These are phyloP conservation scores for Cheirogaleus major DNA, from an alignment of 2,797 vertebrate genomes.

Conservation along the genomic window DNA sequence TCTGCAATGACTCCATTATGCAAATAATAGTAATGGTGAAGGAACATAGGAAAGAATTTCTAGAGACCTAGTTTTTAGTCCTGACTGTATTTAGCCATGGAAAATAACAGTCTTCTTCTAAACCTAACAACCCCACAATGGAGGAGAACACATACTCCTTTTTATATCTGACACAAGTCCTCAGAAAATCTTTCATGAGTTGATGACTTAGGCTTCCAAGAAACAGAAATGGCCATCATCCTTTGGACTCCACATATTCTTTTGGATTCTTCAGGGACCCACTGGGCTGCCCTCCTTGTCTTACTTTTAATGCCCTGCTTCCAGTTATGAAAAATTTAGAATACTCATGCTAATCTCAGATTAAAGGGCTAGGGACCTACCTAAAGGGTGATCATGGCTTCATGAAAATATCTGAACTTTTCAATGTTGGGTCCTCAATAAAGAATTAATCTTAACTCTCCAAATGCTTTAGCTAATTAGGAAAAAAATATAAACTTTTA, in stretches of 20 bases:
- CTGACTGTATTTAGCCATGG: not conserved
- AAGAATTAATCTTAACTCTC: not conserved
- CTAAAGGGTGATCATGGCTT: not conserved
- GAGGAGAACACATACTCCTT: not conserved
- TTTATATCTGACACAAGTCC: not conserved
- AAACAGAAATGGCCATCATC: not conserved
- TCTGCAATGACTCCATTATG: conserved; percentile 21
- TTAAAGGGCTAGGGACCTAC: not conserved
- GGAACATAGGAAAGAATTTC: not conserved
- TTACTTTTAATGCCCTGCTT: not conserved
- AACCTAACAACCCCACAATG: not conserved
- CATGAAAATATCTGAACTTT: not conserved
- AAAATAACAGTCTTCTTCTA: not conserved
- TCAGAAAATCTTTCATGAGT: not conserved
- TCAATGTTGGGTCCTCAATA: not conserved
- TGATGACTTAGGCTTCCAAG: not conserved
- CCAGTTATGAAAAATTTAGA: not conserved
- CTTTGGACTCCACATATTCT: not conserved
- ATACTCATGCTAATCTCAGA: not conserved
- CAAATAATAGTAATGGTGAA: conserved; percentile 25
- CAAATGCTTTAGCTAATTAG: not conserved
- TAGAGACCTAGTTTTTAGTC: not conserved
- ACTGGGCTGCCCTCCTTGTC: not conserved
- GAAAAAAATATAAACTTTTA: not conserved
- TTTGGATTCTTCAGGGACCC: not conserved